Evolutionary conservation across 30 jellyfish, hydroid and myxozoan species (phyloP).

Genomic region (Aurelia sp.): DNA sequence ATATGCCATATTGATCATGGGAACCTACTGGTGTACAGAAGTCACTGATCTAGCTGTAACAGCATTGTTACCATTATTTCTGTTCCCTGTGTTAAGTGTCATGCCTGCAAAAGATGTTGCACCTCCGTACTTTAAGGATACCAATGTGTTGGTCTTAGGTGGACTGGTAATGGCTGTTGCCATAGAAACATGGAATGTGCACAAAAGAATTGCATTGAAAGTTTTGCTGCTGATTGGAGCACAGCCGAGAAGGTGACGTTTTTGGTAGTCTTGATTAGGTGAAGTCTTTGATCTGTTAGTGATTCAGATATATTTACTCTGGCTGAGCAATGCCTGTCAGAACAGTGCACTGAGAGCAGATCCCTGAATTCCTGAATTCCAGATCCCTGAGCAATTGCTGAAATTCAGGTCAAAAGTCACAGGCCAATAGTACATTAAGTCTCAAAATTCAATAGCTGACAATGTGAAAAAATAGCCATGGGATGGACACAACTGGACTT

Average conservation of each 20-base stretch:
- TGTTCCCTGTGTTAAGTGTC: conserved; percentile 89
- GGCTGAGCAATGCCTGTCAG: too few relatives aligned
- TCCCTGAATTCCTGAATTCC: neutral
- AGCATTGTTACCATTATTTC: conserved; percentile 86
- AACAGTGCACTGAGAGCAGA: too few relatives aligned
- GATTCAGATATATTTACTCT: too few relatives aligned
- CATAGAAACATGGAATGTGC: conserved; percentile 98
- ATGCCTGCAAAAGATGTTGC: conserved; percentile 86
- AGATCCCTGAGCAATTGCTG: too few relatives aligned
- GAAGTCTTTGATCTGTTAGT: neutral
- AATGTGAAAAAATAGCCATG: too few relatives aligned
- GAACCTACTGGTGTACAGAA: conserved; percentile 93
- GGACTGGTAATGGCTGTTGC: conserved; percentile 97
- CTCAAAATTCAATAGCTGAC: too few relatives aligned
- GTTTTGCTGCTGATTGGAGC: conserved; percentile 93
- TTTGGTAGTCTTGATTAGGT: neutral
- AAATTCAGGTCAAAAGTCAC: too few relatives aligned
- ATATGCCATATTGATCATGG: conserved; percentile 88
- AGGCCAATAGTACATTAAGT: too few relatives aligned
- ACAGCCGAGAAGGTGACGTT: conserved; percentile 91
- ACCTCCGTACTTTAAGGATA: conserved; percentile 93
- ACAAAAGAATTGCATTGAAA: conserved; percentile 89
- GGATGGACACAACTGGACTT: too few relatives aligned
- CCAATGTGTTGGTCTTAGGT: conserved; percentile 90
- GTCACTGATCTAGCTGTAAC: conserved; percentile 97